These are phyloP conservation scores for Schizothorax lantsangensis DNA, from an alignment of 2,797 vertebrate genomes.

Conservation along the genomic window DNA sequence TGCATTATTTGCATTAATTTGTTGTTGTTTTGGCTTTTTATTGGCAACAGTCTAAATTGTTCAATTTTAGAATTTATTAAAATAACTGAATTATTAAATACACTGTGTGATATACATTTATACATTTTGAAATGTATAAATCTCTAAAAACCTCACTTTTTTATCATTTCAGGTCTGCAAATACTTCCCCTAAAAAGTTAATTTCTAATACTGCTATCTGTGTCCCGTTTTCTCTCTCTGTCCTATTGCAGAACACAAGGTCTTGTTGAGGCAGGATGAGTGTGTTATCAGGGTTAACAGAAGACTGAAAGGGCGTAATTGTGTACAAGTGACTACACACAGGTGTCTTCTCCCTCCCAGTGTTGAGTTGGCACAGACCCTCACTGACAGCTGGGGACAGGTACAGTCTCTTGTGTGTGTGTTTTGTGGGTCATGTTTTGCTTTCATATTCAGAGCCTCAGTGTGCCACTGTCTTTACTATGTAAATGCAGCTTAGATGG, in stretches of 20 bases:
- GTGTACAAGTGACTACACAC: slow-evolving; percentile 65
- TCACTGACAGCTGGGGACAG: slow-evolving; percentile 32
- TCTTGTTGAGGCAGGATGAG: background rate
- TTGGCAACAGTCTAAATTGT: background rate
- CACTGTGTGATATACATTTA: background rate
- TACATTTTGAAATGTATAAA: too few relatives aligned
- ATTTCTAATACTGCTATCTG: background rate
- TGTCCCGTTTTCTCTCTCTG: slow-evolving; percentile 1
- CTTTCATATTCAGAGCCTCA: background rate
- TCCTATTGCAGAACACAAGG: background rate
- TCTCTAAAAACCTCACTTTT: background rate
- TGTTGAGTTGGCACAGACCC: slow-evolving; percentile 19
- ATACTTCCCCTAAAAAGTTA: background rate
- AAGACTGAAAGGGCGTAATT: slow-evolving; percentile 56
- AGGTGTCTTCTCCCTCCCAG: background rate
- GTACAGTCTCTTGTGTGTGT: slow-evolving; percentile 51
- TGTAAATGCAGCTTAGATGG: background rate
- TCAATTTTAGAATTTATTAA: background rate
- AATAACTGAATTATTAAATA: background rate
- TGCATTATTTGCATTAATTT: too few relatives aligned
- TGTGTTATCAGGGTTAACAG: slow-evolving; percentile 33
- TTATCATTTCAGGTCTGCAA: background rate
- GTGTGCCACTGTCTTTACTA: background rate
- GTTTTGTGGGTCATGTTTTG: slow-evolving; percentile 10
- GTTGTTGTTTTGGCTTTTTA: background rate